Percentiles rank a stretch among this genome's conserved stretches.
Evolutionary conservation across 2,888 invertebrate species (phyloP).

Genomic region (Clusia tigrina): DNA sequence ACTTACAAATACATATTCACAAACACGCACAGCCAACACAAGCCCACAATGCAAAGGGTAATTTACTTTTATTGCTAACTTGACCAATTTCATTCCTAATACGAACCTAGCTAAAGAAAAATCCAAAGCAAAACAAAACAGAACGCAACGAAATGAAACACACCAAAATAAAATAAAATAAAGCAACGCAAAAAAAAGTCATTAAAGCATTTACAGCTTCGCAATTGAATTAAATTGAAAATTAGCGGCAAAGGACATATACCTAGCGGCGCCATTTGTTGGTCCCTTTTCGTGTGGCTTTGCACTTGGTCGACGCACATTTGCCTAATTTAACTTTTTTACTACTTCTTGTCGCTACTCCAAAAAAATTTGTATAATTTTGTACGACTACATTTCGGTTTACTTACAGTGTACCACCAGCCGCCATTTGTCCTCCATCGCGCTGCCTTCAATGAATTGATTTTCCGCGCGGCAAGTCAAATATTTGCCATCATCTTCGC

Average conservation of each 20-base stretch:
- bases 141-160: slow-evolving; percentile 1
- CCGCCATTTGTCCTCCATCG: slow-evolving; percentile 86
- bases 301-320: too few relatives aligned
- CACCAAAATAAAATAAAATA: background rate
- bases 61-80: slow-evolving; percentile 48
- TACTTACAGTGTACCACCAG: slow-evolving; percentile 89
- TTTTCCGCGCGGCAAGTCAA: slow-evolving; percentile 89
- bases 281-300: slow-evolving; percentile 13
- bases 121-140: too few relatives aligned
- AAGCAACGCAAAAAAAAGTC: slow-evolving; percentile 33
- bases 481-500: slow-evolving; percentile 89
- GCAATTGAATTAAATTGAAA: slow-evolving; percentile 50
- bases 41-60: slow-evolving; percentile 33
- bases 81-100: slow-evolving; percentile 45
- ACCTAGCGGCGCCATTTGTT: slow-evolving; percentile 16
- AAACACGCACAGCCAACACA: background rate
- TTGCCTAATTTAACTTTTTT: background rate
- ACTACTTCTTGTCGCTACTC: background rate
- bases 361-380: background rate
- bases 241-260: slow-evolving; percentile 35
- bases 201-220: slow-evolving; percentile 44
- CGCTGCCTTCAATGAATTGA: slow-evolving; percentile 82
- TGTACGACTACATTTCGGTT: background rate
- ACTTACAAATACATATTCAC: slow-evolving; percentile 8
- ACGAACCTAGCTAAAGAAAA: slow-evolving; percentile 24